These are phyloP conservation scores for Gopherus flavomarginatus DNA, from an alignment of 2,113 vertebrate species.

Conservation along the genomic window DNA sequence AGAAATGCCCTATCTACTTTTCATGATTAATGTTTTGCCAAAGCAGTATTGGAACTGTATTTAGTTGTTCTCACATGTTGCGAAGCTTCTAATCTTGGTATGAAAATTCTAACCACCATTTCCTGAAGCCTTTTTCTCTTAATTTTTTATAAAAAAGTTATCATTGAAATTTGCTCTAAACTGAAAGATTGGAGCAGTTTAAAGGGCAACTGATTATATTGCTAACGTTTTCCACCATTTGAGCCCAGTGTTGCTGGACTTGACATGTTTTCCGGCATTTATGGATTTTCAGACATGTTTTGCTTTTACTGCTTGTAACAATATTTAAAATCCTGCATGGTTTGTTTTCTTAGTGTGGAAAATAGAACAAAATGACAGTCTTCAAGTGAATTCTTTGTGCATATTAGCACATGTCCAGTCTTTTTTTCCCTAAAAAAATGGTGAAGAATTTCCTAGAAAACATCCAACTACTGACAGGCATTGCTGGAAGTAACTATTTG, in stretches of 20 bases:
- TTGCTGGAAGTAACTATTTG: background rate
- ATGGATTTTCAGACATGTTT: background rate
- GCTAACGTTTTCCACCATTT: background rate
- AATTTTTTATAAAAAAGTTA: background rate
- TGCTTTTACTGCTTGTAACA: background rate
- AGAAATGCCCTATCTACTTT: slow-evolving; percentile 11
- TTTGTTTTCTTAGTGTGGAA: background rate
- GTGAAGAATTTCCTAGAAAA: background rate
- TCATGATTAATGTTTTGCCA: slow-evolving; percentile 28
- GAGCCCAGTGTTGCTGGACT: background rate
- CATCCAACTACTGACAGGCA: background rate
- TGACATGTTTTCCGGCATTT: background rate
- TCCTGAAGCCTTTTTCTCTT: background rate
- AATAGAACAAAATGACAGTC: background rate
- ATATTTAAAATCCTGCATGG: background rate
- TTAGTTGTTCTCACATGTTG: slow-evolving; percentile 40
- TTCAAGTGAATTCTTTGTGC: background rate
- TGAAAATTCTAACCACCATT: slow-evolving; percentile 8
- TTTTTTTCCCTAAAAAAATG: background rate
- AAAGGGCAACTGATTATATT: background rate
- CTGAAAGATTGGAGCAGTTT: background rate
- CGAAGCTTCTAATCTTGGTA: background rate
- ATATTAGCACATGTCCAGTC: background rate
- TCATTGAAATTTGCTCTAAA: background rate
- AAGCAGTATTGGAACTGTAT: slow-evolving; percentile 53